These are phyloP conservation scores for Monopterus albus DNA, from an alignment of 2,113 vertebrate genomes.

Conservation along the genomic window DNA sequence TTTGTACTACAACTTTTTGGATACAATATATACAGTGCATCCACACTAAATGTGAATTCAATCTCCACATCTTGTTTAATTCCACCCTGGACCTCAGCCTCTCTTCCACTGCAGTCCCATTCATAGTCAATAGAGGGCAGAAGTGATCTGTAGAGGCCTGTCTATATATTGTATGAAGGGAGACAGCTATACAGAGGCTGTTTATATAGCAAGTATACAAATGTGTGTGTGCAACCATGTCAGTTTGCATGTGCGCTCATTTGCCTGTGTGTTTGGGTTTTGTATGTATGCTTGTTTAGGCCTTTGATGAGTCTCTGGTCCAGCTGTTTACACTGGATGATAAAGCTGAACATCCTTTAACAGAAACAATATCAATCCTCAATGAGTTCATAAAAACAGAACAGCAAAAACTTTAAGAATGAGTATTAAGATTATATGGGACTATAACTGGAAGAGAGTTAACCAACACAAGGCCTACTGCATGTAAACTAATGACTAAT, in stretches of 20 bases:
- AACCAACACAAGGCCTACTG: too few species aligned
- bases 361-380: neutral
- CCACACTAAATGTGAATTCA: neutral
- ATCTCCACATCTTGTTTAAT: constrained; percentile 12
- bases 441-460: constrained; percentile 7
- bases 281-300: constrained; percentile 40
- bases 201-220: neutral
- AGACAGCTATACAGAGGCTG: constrained; percentile 11
- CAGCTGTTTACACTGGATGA: constrained; percentile 32
- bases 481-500: too few species aligned
- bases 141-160: constrained; percentile 78
- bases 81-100: neutral
- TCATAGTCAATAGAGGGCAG: constrained; percentile 89
- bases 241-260: constrained; percentile 3
- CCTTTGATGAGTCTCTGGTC: constrained; percentile 29
- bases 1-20: constrained; percentile 3
- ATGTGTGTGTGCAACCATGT: constrained; percentile 31
- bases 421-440: neutral
- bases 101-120: constrained; percentile 48
- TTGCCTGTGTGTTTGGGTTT: constrained; percentile 10
- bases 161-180: neutral
- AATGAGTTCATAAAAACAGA: neutral
- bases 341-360: constrained; percentile 1
- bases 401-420: neutral
- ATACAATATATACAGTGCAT: neutral